Evolutionary conservation across 1,140 invertebrate genomes (phyloP), one percentile per base, ranked within the genome.

Genomic region (Zaprionus ornatus): DNA sequence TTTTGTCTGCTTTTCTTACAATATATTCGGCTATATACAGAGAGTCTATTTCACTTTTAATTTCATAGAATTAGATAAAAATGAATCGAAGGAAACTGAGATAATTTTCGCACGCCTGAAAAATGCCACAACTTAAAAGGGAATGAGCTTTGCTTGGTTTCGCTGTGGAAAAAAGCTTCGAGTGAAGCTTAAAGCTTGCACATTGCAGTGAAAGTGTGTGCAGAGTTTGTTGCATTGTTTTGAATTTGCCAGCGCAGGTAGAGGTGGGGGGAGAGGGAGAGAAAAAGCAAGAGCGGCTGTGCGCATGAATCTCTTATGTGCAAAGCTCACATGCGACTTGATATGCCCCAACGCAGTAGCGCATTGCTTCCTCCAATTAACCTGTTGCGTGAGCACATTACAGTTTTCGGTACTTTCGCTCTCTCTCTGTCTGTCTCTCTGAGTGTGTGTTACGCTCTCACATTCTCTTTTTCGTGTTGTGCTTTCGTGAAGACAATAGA

Each of bases 171-270:
- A 74, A 56, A 82, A 83, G 80, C 73, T 82, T 48, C 60, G 17
- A 35, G 9, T 19, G 27, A 45, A 74, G 82, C 78, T 79, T 69
- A 57, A 86, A 86, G 83, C 79, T 84, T 62, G 4, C n/a, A 48
- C 32, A 50, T 52, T 52, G 50, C 77, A 87, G 83, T 83, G 83
- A 87, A 88, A 88, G 84, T 87, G 80, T 87, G 80, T 84, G 78
- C 82, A 85, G 81, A 80, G 66, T 72, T 88, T 87, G 70, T 87
- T 86, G 83, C 80, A 80, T 86, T 87, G 77, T 86, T 87, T 77
- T 80, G 73, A 74, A 65, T 66, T 71, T 61, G 55, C 32, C 29
- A 65, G 25, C 60, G 27, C 13, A 65, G 35, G 35, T n/a, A 21
- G 56, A 67, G 42, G 60, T 55, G 23, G 29, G 42, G 45, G 17